Percentiles rank a stretch among this genome's conserved stretches.
Conservation (phyloP, 2,888 invertebrate species). For the Plusia festucae region DNA sequence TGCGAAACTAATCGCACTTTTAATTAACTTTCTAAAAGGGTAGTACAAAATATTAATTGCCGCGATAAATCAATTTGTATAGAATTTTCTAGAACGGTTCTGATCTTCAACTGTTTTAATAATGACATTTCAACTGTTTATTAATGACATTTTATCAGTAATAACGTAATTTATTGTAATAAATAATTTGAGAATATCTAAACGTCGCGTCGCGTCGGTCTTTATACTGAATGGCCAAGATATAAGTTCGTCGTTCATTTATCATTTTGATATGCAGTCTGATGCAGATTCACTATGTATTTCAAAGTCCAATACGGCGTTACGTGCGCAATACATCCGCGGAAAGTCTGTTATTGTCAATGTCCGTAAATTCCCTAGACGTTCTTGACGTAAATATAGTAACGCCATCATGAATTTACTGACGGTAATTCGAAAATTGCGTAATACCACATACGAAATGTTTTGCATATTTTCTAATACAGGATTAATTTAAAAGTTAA, state of each 20-base stretch:
- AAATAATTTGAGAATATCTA: too few species aligned
- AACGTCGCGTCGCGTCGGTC: not conserved
- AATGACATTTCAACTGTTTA: not conserved
- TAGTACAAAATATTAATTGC: too few species aligned
- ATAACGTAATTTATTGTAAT: not conserved
- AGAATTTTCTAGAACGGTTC: not conserved
- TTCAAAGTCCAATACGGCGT: not conserved
- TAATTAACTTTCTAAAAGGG: too few species aligned
- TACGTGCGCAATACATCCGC: not conserved
- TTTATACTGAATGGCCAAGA: not conserved
- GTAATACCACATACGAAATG: not conserved
- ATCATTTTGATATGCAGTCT: conserved; percentile 2
- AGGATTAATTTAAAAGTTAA: too few species aligned
- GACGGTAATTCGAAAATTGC: not conserved
- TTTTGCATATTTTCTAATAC: not conserved
- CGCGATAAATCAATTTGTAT: too few species aligned
- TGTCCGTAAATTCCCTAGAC: not conserved
- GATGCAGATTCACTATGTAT: not conserved
- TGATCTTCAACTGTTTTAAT: not conserved
- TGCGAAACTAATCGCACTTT: too few species aligned
- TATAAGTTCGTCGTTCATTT: not conserved
- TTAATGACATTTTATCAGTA: not conserved
- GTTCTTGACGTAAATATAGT: not conserved
- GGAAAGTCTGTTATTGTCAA: not conserved
- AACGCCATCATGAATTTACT: not conserved